Evolutionary conservation across 2,888 invertebrate genomes (phyloP), one percentile per base, ranked within the genome.

Genomic region (Lithophane semibrunnea): DNA sequence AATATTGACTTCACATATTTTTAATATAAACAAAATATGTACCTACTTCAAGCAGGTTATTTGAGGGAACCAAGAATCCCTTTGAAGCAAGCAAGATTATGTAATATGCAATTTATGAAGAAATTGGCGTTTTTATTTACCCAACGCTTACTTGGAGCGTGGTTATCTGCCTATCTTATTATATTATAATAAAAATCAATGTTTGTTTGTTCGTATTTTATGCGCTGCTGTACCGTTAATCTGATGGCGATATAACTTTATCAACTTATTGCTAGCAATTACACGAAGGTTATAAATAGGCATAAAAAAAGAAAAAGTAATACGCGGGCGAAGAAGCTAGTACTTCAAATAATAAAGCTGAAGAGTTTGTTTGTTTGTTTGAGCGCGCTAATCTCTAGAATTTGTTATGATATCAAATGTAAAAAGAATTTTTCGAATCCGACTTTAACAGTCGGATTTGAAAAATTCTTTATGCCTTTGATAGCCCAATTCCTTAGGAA

Each of bases 81-180:
- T 87, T 88, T 82, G 84, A 88, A 77, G 73, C 18, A 10, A 75
- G 24, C 10, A 75, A 65, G 75, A 70, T 75, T 37, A 68, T 70
- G 73, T 82, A 78, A 84, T 78, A 79, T 78, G 78, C 77, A 81
- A 88, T 88, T 88, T 88, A 71, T 72, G 63, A 76, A 73, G 68
- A 84, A 81, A 87, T 87, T 86, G 47, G 54, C 47, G 49, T 77
- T 84, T 81, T 75, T 82, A 82, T 88, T 84, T 84, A 86, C 60
- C 47, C 64, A 61, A 75, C 49, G 63, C 47, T 71, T 60, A 65
- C 61, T 76, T 52, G n/a, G 13, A 75, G 71, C 49, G 37, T 10
- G 64, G 54, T 49, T 63, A 37, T 67, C 10, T 24, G 2, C 24
- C 56, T 56, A 2, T 13, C 37, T 37, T 37, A 24, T 13, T 29